Evolutionary conservation across 2,888 invertebrate species (phyloP), one percentile per base, ranked within the genome.

Genomic region (Cabera pusaria): DNA sequence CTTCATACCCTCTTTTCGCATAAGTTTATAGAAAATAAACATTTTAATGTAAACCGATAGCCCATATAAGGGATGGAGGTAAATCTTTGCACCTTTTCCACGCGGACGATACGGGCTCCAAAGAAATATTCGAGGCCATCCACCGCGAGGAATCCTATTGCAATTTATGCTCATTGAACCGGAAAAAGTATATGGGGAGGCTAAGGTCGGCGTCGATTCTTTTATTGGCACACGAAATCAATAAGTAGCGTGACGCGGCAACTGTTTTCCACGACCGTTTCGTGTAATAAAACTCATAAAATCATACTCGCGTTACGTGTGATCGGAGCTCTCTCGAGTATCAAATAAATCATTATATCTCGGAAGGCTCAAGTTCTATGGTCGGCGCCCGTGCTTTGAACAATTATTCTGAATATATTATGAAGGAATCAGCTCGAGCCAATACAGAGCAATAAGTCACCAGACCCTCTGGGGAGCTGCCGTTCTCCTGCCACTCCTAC

Each of bases 81-180:
- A 80, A 81, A 79, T 73, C 74, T 81, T 68, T 72, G 69, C 77
- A 82, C 79, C 82, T 82, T 79, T 77, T 68, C 71, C 57, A 52
- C 51, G 53, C 50, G 61, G 68, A 52, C 72, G 77, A 68, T 65
- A 68, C 60, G 67, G 66, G 65, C 67, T 65, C 63, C 59, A 60
- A 70, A 76, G 72, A 80, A 81, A 78, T 75, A 79, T 82, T 82
- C 58, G 78, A 69, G 72, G 55, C 72, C 64, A 79, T 79, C 73
- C 66, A 76, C 78, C 72, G 74, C 67, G 67, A 63, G 78, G 75
- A 84, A 86, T 88, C 84, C 83, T 78, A 83, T 86, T 82, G 86
- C 86, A 86, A 86, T 88, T 87, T 84, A 85, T 82, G 83, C 76
- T 79, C 85, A 80, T 72, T 84, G 86, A 79, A 72, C 78, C 65